Evolutionary conservation across 2,888 invertebrate species (phyloP).

Genomic region (Abscondita cerata): DNA sequence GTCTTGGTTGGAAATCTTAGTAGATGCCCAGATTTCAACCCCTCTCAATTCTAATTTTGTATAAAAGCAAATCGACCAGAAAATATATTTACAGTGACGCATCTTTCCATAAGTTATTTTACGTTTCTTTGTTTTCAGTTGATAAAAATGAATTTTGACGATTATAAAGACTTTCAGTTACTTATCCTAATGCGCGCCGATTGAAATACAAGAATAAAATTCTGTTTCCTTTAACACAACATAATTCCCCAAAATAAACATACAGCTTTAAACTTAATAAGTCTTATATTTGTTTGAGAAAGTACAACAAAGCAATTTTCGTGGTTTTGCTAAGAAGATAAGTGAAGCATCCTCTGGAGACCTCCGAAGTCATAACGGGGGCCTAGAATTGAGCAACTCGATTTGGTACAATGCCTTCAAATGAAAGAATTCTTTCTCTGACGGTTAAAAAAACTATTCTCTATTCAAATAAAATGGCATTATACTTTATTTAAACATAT

Average conservation of each 20-base stretch:
- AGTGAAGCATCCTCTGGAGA: slow-evolving; percentile 34
- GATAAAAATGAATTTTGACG: too few relatives aligned
- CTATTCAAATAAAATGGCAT: slow-evolving; percentile 32
- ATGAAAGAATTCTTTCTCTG: slow-evolving; percentile 31
- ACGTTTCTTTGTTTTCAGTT: slow-evolving; percentile 17
- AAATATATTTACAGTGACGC: slow-evolving; percentile 27
- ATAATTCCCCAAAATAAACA: slow-evolving; percentile 26
- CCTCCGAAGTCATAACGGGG: slow-evolving; percentile 27
- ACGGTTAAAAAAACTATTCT: slow-evolving; percentile 28
- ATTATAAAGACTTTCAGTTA: background rate
- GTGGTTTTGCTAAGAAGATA: slow-evolving; percentile 37
- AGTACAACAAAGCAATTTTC: slow-evolving; percentile 36
- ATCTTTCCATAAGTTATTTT: slow-evolving; percentile 18
- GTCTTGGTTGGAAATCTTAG: slow-evolving; percentile 9
- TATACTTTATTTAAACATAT: slow-evolving; percentile 22
- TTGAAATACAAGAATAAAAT: slow-evolving; percentile 19
- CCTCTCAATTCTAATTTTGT: slow-evolving; percentile 27
- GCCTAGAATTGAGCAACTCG: slow-evolving; percentile 33
- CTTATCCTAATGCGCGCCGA: slow-evolving; percentile 13
- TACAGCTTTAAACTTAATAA: slow-evolving; percentile 31
- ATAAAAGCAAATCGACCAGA: slow-evolving; percentile 32
- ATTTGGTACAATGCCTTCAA: slow-evolving; percentile 31
- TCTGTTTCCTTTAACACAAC: slow-evolving; percentile 14
- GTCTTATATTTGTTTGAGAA: slow-evolving; percentile 32
- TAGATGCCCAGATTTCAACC: slow-evolving; percentile 24